phyloP scores from a whole-genome alignment of 1,140 invertebrate genomes.

The Listronotus bonariensis region DNA sequence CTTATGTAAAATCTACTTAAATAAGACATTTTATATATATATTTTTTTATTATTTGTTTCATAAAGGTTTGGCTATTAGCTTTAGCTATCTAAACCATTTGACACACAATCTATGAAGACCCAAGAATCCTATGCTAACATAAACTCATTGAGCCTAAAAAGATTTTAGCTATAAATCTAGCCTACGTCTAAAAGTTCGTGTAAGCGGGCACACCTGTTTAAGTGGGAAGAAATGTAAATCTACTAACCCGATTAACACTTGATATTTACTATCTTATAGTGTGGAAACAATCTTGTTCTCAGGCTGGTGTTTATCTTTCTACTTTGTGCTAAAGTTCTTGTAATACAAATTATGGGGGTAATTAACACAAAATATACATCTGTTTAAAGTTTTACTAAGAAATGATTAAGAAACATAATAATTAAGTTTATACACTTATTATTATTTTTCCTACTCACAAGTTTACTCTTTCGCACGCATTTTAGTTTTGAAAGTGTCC shows the following conservation, averaged over 20 bases:
- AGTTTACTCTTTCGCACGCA: too few relatives aligned
- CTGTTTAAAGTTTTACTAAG: too few relatives aligned
- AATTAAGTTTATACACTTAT: too few relatives aligned
- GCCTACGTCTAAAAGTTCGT: slow-evolving; percentile 17
- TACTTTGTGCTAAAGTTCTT: slow-evolving; percentile 7
- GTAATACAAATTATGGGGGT: background rate
- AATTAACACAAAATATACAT: too few relatives aligned
- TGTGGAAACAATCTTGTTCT: background rate
- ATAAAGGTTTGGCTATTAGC: too few relatives aligned
- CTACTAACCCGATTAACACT: slow-evolving; percentile 28
- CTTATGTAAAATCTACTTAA: too few relatives aligned
- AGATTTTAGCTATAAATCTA: slow-evolving; percentile 19
- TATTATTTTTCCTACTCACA: too few relatives aligned
- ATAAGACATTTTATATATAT: too few relatives aligned
- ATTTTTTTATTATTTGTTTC: too few relatives aligned
- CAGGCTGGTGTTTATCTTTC: slow-evolving; percentile 8
- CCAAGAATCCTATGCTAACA: background rate
- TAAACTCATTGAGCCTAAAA: slow-evolving; percentile 10
- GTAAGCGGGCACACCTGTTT: slow-evolving; percentile 23
- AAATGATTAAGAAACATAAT: too few relatives aligned
- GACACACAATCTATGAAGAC: background rate
- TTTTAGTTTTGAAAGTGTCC: too few relatives aligned
- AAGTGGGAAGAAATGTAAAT: slow-evolving; percentile 34
- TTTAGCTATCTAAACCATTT: too few relatives aligned
- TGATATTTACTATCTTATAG: slow-evolving; percentile 16